These are phyloP conservation scores for Phalanger gymnotis DNA, from an alignment of 2,797 vertebrate species.

Conservation along the genomic window DNA sequence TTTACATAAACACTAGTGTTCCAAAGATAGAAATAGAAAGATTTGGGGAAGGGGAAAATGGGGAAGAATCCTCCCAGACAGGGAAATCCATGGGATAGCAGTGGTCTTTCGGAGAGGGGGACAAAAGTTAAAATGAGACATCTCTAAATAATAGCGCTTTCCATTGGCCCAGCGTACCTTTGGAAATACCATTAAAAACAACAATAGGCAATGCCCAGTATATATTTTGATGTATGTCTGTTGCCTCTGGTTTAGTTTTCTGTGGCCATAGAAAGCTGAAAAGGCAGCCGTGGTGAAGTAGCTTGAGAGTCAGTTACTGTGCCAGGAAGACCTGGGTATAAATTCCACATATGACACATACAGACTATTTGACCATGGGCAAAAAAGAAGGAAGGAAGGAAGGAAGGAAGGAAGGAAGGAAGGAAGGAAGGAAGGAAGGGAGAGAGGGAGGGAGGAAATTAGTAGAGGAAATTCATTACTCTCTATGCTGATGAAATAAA, in stretches of 20 bases:
- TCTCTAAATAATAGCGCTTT: neutral
- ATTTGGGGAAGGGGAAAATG: conserved; percentile 2
- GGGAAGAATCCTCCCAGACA: neutral
- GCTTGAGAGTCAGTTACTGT: neutral
- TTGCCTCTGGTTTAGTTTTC: neutral
- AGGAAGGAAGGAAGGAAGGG: no score
- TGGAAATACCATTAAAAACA: neutral
- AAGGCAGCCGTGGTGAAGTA: neutral
- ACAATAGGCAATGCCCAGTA: neutral
- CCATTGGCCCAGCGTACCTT: neutral
- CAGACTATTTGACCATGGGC: no score
- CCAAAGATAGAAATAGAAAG: conserved; percentile 47
- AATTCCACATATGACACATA: neutral
- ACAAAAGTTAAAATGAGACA: neutral
- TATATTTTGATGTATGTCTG: neutral
- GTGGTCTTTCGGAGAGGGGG: neutral
- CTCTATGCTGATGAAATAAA: neutral
- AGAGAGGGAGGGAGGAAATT: no score
- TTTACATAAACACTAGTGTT: conserved; percentile 48
- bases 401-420: neutral
- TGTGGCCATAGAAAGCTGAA: neutral
- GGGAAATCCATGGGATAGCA: neutral
- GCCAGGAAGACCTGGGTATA: neutral
- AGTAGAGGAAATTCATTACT: neutral
- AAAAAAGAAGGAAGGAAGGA: neutral